These are phyloP conservation scores for Stichodactyla helianthus DNA, from an alignment of 64 coral and sea anemone genomes.

Conservation along the genomic window DNA sequence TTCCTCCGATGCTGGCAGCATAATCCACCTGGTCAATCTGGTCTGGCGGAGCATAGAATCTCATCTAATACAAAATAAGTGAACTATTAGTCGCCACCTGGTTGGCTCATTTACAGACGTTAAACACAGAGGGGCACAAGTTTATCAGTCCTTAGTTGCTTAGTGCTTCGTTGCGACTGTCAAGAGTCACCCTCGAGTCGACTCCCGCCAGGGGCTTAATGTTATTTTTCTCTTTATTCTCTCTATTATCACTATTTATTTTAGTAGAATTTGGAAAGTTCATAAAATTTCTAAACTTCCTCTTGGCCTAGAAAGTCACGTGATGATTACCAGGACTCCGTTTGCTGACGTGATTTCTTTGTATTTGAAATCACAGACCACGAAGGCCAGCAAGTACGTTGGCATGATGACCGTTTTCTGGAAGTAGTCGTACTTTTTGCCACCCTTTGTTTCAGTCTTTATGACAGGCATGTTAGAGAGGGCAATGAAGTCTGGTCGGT, in stretches of 20 bases:
- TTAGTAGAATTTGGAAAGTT: background rate
- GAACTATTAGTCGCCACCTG: background rate
- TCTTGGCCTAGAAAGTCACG: background rate
- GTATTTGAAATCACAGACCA: conserved; percentile 57
- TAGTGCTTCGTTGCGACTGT: too few species aligned
- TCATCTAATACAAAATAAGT: conserved; percentile 52
- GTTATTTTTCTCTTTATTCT: too few species aligned
- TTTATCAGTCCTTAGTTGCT: too few species aligned
- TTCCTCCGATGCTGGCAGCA: conserved; percentile 42
- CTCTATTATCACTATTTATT: too few species aligned
- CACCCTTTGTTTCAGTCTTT: background rate
- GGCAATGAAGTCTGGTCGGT: conserved; percentile 39
- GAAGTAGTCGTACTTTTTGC: conserved; percentile 31
- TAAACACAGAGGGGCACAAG: too few species aligned
- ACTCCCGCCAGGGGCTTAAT: too few species aligned
- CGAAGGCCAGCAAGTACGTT: conserved; percentile 72
- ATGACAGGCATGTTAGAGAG: conserved; percentile 65
- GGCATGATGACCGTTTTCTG: conserved; percentile 59
- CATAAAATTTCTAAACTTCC: too few species aligned
- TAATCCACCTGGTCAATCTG: conserved; percentile 74
- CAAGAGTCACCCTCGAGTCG: too few species aligned
- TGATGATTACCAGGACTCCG: conserved; percentile 20
- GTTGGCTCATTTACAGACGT: background rate
- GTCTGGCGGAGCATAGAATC: conserved; percentile 74
- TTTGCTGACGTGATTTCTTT: background rate